Evolutionary conservation across 2,113 vertebrate genomes (phyloP).

Genomic region (Syngnathoides biaculeatus): DNA sequence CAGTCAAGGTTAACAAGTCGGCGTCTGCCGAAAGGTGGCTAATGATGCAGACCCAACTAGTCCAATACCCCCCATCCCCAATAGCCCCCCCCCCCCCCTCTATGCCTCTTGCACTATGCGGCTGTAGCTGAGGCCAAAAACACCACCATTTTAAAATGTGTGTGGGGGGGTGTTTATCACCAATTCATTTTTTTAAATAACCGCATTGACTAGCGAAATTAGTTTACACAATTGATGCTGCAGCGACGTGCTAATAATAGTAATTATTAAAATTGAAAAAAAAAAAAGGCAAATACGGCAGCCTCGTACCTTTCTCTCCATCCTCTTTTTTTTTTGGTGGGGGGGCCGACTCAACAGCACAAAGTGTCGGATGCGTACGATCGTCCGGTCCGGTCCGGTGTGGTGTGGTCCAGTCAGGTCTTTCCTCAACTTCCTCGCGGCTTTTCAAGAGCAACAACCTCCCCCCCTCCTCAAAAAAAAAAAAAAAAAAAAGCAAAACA

Average conservation of each 20-base stretch:
- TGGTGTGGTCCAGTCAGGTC: slow-evolving; percentile 42
- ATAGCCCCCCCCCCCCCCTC: not conserved
- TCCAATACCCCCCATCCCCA: not conserved
- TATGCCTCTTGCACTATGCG: slow-evolving; percentile 4
- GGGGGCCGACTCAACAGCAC: slow-evolving; percentile 52
- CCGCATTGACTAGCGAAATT: not conserved
- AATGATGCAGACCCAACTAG: slow-evolving; percentile 54
- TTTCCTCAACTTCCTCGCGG: slow-evolving; percentile 68
- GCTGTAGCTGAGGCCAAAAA: slow-evolving; percentile 10
- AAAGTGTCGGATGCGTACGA: slow-evolving; percentile 49
- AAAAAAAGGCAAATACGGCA: slow-evolving; percentile 24
- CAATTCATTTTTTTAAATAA: slow-evolving; percentile 35
- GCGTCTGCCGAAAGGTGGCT: slow-evolving; percentile 56
- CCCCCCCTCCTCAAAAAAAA: too few relatives aligned
- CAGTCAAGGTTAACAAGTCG: slow-evolving; percentile 74
- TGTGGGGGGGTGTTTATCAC: slow-evolving; percentile 34
- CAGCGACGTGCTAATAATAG: slow-evolving; percentile 33
- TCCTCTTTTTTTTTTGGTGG: slow-evolving; percentile 50
- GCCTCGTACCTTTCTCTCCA: slow-evolving; percentile 80
- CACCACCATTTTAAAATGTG: slow-evolving; percentile 48
- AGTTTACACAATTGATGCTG: slow-evolving; percentile 64
- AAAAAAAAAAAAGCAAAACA: not conserved
- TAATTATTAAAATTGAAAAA: too few relatives aligned
- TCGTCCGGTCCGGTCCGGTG: slow-evolving; percentile 43
- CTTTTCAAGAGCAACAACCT: slow-evolving; percentile 16